Evolutionary conservation across 2,797 vertebrate species (phyloP).

Genomic region (Poeciliopsis presidionis): DNA sequence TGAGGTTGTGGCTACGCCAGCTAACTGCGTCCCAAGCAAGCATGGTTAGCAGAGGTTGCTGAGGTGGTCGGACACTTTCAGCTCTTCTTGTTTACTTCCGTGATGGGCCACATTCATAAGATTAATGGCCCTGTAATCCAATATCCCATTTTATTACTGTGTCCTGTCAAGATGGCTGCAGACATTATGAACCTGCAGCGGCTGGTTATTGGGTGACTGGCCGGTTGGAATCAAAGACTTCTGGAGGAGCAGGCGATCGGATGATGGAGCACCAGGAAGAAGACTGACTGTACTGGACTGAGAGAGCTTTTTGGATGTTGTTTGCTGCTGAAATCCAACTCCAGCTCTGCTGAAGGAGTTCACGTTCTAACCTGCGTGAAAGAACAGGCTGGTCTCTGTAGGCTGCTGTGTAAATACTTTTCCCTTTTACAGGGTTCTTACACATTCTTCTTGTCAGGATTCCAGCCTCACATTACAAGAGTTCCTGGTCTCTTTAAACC

Average conservation of each 20-base stretch:
- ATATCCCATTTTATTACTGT: neutral
- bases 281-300: slow-evolving; percentile 3
- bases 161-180: neutral
- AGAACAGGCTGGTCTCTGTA: slow-evolving; percentile 63
- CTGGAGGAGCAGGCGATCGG: neutral
- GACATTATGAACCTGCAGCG: slow-evolving; percentile 16
- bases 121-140: slow-evolving; percentile 37
- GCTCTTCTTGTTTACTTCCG: slow-evolving; percentile 54
- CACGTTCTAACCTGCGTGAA: neutral
- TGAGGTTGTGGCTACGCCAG: slow-evolving; percentile 68
- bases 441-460: slow-evolving; percentile 9
- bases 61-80: slow-evolving; percentile 52
- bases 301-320: slow-evolving; percentile 60
- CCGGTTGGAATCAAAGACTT: slow-evolving; percentile 20
- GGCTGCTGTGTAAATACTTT: slow-evolving; percentile 36
- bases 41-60: slow-evolving; percentile 62
- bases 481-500: neutral
- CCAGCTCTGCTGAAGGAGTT: neutral
- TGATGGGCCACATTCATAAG: slow-evolving; percentile 58
- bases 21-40: slow-evolving; percentile 75
- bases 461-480: neutral
- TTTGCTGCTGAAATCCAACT: neutral
- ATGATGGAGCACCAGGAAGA: neutral
- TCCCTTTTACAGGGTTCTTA: neutral
- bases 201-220: slow-evolving; percentile 53